These are phyloP conservation scores for Zapus hudsonius DNA, from an alignment of 2,113 vertebrate genomes.

Conservation along the genomic window DNA sequence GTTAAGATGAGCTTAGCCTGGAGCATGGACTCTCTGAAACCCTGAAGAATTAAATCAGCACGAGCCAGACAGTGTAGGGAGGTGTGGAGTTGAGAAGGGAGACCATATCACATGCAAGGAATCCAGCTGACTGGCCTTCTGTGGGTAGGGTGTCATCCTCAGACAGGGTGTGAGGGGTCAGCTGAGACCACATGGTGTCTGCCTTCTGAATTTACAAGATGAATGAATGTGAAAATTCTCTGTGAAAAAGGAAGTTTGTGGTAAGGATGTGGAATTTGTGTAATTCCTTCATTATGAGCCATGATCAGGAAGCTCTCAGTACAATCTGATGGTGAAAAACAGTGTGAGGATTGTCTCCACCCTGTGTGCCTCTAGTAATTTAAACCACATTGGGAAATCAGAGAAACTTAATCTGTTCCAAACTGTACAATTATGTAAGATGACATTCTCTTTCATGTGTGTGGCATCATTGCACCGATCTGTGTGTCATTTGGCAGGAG, in stretches of 20 bases:
- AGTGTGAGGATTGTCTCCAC: background rate
- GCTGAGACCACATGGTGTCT: no score
- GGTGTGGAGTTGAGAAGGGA: background rate
- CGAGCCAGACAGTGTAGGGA: fast-evolving
- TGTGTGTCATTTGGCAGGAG: background rate
- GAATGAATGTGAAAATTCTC: background rate
- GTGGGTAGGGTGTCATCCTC: fast-evolving
- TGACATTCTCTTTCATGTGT: background rate
- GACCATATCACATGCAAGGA: background rate
- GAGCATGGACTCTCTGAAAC: background rate
- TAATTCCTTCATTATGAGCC: background rate
- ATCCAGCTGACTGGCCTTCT: no score
- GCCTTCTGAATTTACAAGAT: background rate
- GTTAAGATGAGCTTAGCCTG: background rate
- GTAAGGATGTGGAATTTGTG: background rate
- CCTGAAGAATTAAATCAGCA: background rate
- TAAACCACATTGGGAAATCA: background rate
- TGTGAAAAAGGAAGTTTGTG: slow-evolving; percentile 11
- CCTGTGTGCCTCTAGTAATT: background rate
- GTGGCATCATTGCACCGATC: background rate
- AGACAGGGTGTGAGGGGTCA: background rate
- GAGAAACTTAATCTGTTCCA: slow-evolving; percentile 16
- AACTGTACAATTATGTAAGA: background rate
- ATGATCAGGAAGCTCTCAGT: background rate
- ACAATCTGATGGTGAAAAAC: background rate